Base-by-base conservation (phyloP, 2,888 invertebrate species). In the Hydrotaea cyrtoneurina region DNA sequence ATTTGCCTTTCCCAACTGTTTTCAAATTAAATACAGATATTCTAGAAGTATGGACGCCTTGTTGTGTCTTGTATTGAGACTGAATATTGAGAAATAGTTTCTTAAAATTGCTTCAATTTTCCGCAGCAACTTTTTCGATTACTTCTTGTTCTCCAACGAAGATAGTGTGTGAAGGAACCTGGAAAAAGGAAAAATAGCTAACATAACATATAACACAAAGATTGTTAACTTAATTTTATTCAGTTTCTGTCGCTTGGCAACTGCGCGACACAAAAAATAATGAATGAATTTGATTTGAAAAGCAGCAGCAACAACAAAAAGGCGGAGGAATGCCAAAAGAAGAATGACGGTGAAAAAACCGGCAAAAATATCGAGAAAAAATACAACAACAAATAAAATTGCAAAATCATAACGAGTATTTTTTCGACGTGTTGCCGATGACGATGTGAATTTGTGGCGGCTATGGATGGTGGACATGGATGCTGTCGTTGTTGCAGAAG, bases 211-310 rank as follows among this genome's bases (percentile, higher is more conserved):
- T 4, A 4, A 50, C n/a, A 50, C 50, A 17, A 73, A 36, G 59
- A 71, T 69, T 64, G 31, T 31, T 50, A 72, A 75, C 62, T 31
- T 66, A 66, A 66, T 43, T 66, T 66, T 66, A 66, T 66, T 66
- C 66, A 39, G 39, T 64, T 80, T 73, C 74, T 82, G 78, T 85
- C 79, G 85, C 82, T 57, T 82, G 66, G 82, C 79, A 85, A 85
- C 85, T 39, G 55, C 71, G 71, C 59, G 77, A 50, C 31, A 75
- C 74, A 79, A 66, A 62, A 77, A 85, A 81, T 85, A 82, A 85
- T 85, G 85, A 85, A 85, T 85, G 85, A 85, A 85, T 82, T 85
- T 75, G 76, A 76, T 59, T 76, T 82, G 76, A 79, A 79, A 77
- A 85, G 71, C 76, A 81, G 78, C 78, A 53, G 72, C 75, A 39